Percentiles rank a stretch among this genome's conserved stretches.
Conservation (phyloP, 1,140 invertebrate genomes). For the Caerostris extrusa region DNA sequence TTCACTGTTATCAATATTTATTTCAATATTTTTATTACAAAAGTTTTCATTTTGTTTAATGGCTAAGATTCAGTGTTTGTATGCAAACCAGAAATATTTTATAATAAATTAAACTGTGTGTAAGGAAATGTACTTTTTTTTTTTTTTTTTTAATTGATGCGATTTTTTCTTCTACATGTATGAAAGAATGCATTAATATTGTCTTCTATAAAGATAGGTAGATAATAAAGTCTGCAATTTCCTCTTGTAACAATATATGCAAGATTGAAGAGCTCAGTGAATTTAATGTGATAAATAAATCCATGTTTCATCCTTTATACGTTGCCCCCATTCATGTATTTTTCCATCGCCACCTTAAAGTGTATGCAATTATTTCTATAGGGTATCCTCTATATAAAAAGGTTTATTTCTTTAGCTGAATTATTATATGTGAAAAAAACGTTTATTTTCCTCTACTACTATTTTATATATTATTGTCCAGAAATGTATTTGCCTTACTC, state of each 20-base stretch:
- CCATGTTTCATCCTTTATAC: background rate
- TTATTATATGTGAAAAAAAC: background rate
- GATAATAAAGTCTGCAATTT: slow-evolving; percentile 40
- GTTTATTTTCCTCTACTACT: slow-evolving; percentile 46
- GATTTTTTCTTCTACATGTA: too few species aligned
- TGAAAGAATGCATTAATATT: too few species aligned
- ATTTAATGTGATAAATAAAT: slow-evolving; percentile 57
- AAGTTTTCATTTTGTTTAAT: too few species aligned
- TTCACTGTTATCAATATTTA: too few species aligned
- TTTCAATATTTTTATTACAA: too few species aligned
- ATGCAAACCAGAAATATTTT: too few species aligned
- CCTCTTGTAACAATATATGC: slow-evolving; percentile 38
- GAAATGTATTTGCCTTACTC: slow-evolving; percentile 29
- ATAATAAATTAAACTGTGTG: too few species aligned
- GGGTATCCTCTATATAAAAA: background rate
- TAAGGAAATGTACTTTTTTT: too few species aligned
- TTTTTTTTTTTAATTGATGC: too few species aligned
- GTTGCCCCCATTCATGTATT: background rate
- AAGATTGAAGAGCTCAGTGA: slow-evolving; percentile 60
- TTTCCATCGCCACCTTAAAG: background rate
- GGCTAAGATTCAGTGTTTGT: too few species aligned
- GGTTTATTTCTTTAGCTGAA: slow-evolving; percentile 21
- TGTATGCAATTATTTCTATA: background rate
- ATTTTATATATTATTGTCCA: slow-evolving; percentile 20
- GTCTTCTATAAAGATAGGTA: background rate